Evolutionary conservation across 2,113 vertebrate genomes (phyloP).

Genomic region (Perognathus longimembris): DNA sequence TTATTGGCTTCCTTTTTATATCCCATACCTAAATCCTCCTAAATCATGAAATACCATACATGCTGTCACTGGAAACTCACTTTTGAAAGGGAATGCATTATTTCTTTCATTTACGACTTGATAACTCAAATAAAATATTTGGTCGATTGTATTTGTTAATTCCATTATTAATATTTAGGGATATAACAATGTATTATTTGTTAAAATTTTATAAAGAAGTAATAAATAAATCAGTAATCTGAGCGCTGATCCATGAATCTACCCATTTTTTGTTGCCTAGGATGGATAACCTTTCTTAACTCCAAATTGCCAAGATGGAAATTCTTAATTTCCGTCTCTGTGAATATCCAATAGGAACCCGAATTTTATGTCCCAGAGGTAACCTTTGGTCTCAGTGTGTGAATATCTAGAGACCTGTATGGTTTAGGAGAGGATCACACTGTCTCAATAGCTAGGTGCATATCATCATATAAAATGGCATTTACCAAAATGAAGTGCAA

Average conservation of each 20-base stretch:
- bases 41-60: background rate
- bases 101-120: background rate
- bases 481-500: too few species aligned
- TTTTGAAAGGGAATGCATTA: background rate
- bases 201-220: constrained; percentile 34
- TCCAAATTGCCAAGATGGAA: background rate
- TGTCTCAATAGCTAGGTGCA: too few species aligned
- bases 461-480: too few species aligned
- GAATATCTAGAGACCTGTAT: too few species aligned
- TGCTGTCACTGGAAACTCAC: background rate
- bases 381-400: background rate
- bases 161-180: background rate
- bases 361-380: background rate
- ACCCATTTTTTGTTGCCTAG: background rate
- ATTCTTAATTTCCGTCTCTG: background rate
- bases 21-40: background rate
- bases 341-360: background rate
- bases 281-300: background rate
- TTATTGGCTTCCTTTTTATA: background rate
- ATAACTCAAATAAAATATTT: background rate
- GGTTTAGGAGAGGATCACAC: too few species aligned
- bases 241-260: background rate
- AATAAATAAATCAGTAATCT: background rate
- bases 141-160: background rate
- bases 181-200: background rate